Percentiles rank a stretch among this genome's conserved stretches.
Evolutionary conservation across 2,113 vertebrate species (phyloP).

Genomic region (Delphinus delphis): DNA sequence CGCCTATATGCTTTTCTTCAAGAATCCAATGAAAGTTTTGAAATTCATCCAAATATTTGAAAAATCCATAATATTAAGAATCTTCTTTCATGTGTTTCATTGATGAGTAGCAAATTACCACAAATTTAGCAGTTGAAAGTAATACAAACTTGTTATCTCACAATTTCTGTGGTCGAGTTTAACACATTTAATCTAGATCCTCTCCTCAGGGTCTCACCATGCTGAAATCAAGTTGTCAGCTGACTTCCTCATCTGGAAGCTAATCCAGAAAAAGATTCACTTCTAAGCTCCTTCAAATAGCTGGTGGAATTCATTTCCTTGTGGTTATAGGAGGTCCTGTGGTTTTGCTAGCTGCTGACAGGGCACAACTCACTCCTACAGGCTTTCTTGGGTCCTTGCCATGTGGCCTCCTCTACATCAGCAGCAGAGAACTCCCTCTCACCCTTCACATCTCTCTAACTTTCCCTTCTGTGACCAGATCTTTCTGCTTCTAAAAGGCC

Average conservation of each 20-base stretch:
- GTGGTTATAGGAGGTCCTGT: not conserved
- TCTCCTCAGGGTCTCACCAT: not conserved
- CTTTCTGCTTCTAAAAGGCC: not conserved
- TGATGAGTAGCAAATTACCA: not conserved
- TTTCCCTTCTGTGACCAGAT: not conserved
- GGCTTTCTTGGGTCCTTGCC: not conserved
- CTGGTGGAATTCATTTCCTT: not conserved
- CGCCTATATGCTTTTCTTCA: not conserved
- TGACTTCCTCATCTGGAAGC: not conserved
- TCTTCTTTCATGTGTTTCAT: not conserved
- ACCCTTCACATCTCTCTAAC: not conserved
- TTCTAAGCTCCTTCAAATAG: not conserved
- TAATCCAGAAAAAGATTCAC: not conserved
- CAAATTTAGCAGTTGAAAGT: not conserved
- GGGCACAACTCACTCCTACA: not conserved
- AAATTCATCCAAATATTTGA: not conserved
- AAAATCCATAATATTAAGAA: not conserved
- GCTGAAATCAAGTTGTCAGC: not conserved
- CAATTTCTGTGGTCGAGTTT: not conserved
- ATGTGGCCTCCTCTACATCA: not conserved
- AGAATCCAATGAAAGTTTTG: not conserved
- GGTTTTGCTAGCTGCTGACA: not conserved
- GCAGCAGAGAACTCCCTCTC: not conserved
- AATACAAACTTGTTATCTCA: not conserved
- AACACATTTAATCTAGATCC: not conserved